These are phyloP conservation scores for Montipora capitata DNA, from an alignment of 92 coral and sea anemone species.

Conservation along the genomic window DNA sequence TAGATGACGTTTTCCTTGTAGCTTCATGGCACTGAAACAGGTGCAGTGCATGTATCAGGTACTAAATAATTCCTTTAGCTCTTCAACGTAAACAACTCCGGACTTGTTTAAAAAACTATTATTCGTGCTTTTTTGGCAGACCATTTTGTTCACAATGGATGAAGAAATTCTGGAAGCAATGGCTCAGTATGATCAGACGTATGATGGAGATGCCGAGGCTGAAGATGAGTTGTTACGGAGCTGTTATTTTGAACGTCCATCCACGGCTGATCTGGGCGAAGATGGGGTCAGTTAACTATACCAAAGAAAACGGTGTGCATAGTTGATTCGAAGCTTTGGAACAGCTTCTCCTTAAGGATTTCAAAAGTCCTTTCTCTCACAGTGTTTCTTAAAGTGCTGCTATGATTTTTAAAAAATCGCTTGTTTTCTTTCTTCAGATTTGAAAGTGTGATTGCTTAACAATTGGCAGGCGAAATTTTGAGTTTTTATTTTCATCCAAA, in stretches of 20 bases:
- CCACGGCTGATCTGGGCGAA: slow-evolving; percentile 91
- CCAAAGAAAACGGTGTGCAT: no score
- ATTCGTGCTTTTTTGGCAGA: slow-evolving; percentile 57
- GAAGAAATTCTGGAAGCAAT: slow-evolving; percentile 94
- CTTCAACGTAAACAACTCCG: neutral
- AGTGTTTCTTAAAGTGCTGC: no score
- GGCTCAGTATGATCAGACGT: slow-evolving; percentile 97
- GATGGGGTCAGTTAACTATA: slow-evolving; percentile 31
- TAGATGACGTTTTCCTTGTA: no score
- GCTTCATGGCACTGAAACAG: no score
- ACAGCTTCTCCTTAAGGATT: neutral
- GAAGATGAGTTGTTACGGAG: slow-evolving; percentile 89
- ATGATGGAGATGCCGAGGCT: slow-evolving; percentile 93
- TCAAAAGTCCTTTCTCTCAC: no score
- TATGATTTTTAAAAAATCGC: no score
- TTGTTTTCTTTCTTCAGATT: no score
- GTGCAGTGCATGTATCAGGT: neutral
- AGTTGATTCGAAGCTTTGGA: no score
- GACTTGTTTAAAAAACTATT: neutral
- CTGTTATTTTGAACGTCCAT: slow-evolving; percentile 87
- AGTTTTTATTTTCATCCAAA: no score
- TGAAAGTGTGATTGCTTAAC: no score
- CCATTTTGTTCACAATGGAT: slow-evolving; percentile 97
- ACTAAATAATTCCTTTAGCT: neutral
- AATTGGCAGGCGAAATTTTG: no score